Percentiles rank a stretch among this genome's conserved stretches.
These are phyloP conservation scores for Macropodus opercularis DNA, from an alignment of 2,797 vertebrate genomes.

Conservation along the genomic window DNA sequence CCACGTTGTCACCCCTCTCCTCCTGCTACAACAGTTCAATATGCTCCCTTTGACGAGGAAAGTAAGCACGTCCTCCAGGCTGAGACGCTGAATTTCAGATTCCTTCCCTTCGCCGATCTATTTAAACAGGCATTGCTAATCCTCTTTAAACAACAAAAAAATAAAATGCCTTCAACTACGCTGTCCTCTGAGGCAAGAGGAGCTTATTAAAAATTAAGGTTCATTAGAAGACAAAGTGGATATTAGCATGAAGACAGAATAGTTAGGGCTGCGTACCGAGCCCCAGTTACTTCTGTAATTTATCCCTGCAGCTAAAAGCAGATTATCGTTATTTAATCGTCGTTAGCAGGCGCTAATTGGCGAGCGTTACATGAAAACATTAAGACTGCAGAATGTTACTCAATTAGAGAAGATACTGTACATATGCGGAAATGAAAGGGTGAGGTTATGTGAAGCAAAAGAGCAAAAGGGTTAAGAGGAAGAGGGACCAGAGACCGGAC, in stretches of 20 bases:
- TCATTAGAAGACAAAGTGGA: conserved; percentile 53
- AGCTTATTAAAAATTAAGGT: conserved; percentile 54
- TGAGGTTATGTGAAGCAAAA: conserved; percentile 24
- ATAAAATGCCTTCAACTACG: conserved; percentile 13
- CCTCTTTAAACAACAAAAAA: conserved; percentile 35
- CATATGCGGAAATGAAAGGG: conserved; percentile 25
- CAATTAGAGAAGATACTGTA: conserved; percentile 42
- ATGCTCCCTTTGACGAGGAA: conserved; percentile 9
- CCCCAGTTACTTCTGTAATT: conserved; percentile 44
- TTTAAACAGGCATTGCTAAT: conserved; percentile 51
- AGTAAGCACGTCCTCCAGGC: conserved; percentile 25
- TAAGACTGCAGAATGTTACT: conserved; percentile 15
- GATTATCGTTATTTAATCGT: conserved; percentile 50
- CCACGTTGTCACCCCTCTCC: background rate
- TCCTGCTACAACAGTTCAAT: conserved; percentile 35
- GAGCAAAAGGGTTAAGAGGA: conserved; percentile 17
- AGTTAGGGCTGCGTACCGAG: conserved; percentile 21
- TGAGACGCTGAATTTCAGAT: conserved; percentile 37
- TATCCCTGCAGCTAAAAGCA: conserved; percentile 52
- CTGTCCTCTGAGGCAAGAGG: conserved; percentile 23
- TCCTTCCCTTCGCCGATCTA: conserved; percentile 24
- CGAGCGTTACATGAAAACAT: conserved; percentile 44
- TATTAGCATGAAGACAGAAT: conserved; percentile 36
- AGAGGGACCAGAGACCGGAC: conserved; percentile 5
- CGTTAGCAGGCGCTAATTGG: conserved; percentile 58